Conservation (phyloP, 2,113 vertebrate genomes). For the Arenaria interpres region DNA sequence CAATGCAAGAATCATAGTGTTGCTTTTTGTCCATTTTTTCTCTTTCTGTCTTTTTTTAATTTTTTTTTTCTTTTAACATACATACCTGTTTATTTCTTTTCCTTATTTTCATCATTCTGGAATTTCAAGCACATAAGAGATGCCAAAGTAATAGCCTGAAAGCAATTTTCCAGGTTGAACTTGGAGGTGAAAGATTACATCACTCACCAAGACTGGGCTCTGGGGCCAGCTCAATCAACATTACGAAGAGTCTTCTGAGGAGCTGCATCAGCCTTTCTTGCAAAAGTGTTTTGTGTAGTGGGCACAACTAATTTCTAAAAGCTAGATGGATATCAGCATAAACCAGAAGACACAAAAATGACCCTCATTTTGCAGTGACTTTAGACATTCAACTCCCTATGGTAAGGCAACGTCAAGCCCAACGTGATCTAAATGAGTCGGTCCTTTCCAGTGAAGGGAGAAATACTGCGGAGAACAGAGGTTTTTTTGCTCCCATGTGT, state of each 20-base stretch:
- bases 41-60: neutral
- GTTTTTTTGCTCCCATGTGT: neutral
- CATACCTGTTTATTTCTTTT: constrained; percentile 4
- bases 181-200: constrained; percentile 19
- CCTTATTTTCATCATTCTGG: constrained; percentile 15
- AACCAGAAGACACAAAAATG: neutral
- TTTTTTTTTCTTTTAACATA: neutral
- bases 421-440: neutral
- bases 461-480: neutral
- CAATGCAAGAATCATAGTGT: neutral
- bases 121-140: constrained; percentile 27
- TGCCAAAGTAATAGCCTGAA: constrained; percentile 12
- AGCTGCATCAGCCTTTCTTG: neutral
- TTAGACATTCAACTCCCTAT: neutral
- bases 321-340: neutral
- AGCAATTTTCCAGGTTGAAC: constrained; percentile 51
- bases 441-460: neutral
- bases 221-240: neutral
- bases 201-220: constrained; percentile 17
- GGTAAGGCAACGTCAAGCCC: fast-evolving
- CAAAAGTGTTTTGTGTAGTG: neutral
- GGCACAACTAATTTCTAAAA: neutral
- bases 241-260: neutral
- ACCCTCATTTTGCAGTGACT: neutral
- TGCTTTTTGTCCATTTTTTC: neutral